Percentiles rank a stretch among this genome's conserved stretches.
phyloP scores from a whole-genome alignment of 1,140 invertebrate species.

The Plectrocnemia conspersa region DNA sequence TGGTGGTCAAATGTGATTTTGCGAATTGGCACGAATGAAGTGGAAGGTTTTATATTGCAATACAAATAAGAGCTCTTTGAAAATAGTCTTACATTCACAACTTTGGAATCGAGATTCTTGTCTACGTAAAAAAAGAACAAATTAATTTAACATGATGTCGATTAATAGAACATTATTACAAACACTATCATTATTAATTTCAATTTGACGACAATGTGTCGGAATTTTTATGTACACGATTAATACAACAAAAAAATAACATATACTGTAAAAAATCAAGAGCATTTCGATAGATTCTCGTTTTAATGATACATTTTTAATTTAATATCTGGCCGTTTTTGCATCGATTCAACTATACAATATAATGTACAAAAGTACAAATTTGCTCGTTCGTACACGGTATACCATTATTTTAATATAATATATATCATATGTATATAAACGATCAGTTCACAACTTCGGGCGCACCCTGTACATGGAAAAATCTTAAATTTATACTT shows the following conservation, averaged over 20 bases:
- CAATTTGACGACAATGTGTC: conserved; percentile 28
- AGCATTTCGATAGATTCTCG: too few relatives aligned
- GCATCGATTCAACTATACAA: conserved; percentile 1
- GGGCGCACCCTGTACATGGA: too few relatives aligned
- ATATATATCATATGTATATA: background rate
- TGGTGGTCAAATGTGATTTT: conserved; percentile 3
- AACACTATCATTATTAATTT: conserved; percentile 31
- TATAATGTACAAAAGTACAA: conserved; percentile 13
- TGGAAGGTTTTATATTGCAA: conserved; percentile 1
- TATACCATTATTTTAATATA: background rate
- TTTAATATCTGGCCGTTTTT: conserved; percentile 19
- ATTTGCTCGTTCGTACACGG: conserved; percentile 5
- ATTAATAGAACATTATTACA: conserved; percentile 34
- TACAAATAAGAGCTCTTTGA: conserved; percentile 20
- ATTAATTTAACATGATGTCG: conserved; percentile 26
- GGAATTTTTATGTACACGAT: conserved; percentile 30
- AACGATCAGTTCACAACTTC: background rate
- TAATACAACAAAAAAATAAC: conserved; percentile 14
- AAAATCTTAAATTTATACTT: too few relatives aligned
- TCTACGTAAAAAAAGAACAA: conserved; percentile 29
- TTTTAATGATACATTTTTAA: too few relatives aligned
- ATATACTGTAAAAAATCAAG: too few relatives aligned
- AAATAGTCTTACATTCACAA: conserved; percentile 25
- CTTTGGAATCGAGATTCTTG: conserved; percentile 29
- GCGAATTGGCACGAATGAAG: conserved; percentile 15